Evolutionary conservation across 2,797 vertebrate genomes (phyloP).

Genomic region (Clarias fuscus): DNA sequence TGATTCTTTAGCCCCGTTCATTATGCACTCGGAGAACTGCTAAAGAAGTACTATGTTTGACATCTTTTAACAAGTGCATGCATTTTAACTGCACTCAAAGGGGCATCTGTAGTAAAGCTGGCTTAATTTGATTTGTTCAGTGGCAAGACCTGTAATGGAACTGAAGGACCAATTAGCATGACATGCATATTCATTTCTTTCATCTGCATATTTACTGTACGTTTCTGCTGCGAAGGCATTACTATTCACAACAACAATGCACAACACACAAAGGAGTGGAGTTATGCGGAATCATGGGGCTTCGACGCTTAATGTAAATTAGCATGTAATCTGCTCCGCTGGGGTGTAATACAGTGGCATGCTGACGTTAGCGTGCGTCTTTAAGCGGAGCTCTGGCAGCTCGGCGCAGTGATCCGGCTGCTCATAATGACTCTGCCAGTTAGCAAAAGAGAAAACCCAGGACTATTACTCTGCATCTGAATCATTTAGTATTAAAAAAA

Average conservation of each 20-base stretch:
- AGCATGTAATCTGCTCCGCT: conserved; percentile 21
- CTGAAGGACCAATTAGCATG: conserved; percentile 47
- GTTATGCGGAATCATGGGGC: conserved; percentile 8
- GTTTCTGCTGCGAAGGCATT: conserved; percentile 18
- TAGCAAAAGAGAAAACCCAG: conserved; percentile 12
- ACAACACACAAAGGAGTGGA: conserved; percentile 12
- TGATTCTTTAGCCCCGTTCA: not conserved
- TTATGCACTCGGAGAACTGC: not conserved
- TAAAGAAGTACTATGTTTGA: not conserved
- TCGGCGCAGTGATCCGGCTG: conserved; percentile 14
- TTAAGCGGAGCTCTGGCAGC: conserved; percentile 9
- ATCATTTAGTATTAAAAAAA: conserved; percentile 9
- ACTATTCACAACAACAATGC: conserved; percentile 2
- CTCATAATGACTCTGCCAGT: conserved; percentile 42
- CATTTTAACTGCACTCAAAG: conserved; percentile 22
- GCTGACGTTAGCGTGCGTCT: conserved; percentile 18
- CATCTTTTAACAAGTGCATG: not conserved
- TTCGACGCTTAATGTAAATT: conserved; percentile 28
- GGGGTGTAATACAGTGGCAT: conserved; percentile 27
- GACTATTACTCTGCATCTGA: not conserved
- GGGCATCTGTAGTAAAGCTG: conserved; percentile 24
- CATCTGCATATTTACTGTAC: conserved; percentile 44
- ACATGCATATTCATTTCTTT: conserved; percentile 48
- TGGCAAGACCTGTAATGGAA: conserved; percentile 36
- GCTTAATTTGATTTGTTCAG: conserved; percentile 45